Base-by-base conservation (phyloP, 2,113 vertebrate genomes). In the Felis chaus region DNA sequence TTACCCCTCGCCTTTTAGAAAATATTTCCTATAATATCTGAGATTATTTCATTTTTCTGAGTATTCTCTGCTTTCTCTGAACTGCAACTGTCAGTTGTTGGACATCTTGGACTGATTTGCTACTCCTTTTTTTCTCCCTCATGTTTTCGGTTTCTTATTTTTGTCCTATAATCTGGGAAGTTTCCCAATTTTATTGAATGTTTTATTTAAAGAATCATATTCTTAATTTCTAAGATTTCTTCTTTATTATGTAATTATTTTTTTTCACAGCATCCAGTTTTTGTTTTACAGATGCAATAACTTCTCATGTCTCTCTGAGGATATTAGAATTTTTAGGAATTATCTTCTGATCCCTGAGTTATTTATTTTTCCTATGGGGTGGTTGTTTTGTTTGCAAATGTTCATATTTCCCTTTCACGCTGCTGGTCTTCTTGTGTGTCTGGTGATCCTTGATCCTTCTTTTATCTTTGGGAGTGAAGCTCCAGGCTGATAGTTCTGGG, bases 211-310 rank as follows among this genome's bases (percentile, higher is more conserved):
- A 53, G 3, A 57, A 68, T 68, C 19, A 21, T 27, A 57, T 41
- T 57, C 95, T 97, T 89, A 74, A 92, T 89, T 80, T 92, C 45
- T 74, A 68, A 95, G 65, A 63, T 95, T 83, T 63, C 55, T 95
- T 95, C 50, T 83, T 91, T 80, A 92, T n/a, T 19, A 41, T 41
- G 36, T 45, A 82, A 93, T 82, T 68, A 55, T 76, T 84, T 68
- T 41, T 94, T 66, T 74, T 80, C 14, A 81, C 88, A 85, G 71
- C 45, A 84, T 89, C 55, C 12, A 36, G 41, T 61, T 93, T 53
- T 91, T 84, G 33, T 48, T 45, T 80, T 61, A 94, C 11, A 94
- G 87, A 83, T 69, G 86, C 57, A 89, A 45, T 76, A 85, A 95
- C 53, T 86, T 94, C 91, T 94, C 65, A 69, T 85, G 39, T 63